Conservation (phyloP, 1,140 invertebrate species). For the Drosophila willistoni region DNA sequence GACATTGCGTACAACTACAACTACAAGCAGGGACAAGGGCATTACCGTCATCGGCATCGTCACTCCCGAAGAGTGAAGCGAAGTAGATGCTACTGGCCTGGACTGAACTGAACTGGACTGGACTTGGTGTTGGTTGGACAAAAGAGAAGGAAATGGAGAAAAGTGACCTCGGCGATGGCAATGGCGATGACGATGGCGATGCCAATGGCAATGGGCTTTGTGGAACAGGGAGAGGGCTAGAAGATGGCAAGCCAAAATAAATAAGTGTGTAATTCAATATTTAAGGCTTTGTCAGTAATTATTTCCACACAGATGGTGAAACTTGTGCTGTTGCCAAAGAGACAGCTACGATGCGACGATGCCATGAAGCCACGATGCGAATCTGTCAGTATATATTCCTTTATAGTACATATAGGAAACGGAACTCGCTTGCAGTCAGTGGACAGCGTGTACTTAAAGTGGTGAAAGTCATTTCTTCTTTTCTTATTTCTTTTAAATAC, state of each 20-base stretch:
- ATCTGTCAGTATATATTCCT: neutral
- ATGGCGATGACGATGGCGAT: slow-evolving; percentile 14
- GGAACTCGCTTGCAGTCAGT: neutral
- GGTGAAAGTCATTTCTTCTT: neutral
- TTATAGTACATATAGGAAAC: neutral
- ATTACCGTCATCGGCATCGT: slow-evolving; percentile 41
- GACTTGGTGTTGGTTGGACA: neutral
- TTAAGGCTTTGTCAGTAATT: slow-evolving; percentile 78
- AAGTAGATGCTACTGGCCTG: too few species aligned
- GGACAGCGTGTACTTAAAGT: neutral
- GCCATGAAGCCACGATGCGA: neutral
- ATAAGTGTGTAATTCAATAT: slow-evolving; percentile 81
- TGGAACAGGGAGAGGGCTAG: neutral
- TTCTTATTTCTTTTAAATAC: neutral
- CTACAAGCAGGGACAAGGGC: slow-evolving; percentile 36
- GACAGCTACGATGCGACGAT: neutral
- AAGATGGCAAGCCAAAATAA: slow-evolving; percentile 58
- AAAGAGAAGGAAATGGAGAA: slow-evolving; percentile 21
- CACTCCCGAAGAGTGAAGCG: slow-evolving; percentile 20
- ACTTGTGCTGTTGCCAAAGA: slow-evolving; percentile 44
- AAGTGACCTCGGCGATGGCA: slow-evolving; percentile 32
- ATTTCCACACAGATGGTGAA: slow-evolving; percentile 62
- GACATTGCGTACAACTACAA: slow-evolving; percentile 52
- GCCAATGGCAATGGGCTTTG: neutral
- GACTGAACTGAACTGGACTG: too few species aligned